Evolutionary conservation across 2,888 invertebrate species (phyloP).

Genomic region (Campoplex nolae): DNA sequence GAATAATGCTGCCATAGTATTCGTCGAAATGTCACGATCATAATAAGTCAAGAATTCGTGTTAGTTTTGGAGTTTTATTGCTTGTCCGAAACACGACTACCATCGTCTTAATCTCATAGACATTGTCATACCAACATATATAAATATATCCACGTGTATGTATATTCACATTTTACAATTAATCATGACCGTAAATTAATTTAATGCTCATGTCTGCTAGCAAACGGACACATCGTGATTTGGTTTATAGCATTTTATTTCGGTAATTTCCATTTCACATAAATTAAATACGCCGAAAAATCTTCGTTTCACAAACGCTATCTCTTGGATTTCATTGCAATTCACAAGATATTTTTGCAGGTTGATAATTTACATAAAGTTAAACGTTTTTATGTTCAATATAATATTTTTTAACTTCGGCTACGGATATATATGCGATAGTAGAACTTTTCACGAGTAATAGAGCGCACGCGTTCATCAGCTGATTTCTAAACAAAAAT

Average conservation of each 20-base stretch:
- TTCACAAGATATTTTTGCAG: not conserved
- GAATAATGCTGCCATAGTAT: not conserved
- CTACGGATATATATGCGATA: too few species aligned
- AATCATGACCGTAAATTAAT: slow-evolving; percentile 24
- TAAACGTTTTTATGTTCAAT: too few species aligned
- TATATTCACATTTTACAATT: slow-evolving; percentile 12
- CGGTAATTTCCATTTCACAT: slow-evolving; percentile 28
- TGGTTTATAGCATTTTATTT: slow-evolving; percentile 17
- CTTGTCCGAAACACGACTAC: not conserved
- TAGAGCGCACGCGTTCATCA: too few species aligned
- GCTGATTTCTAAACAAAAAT: too few species aligned
- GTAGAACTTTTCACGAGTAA: too few species aligned
- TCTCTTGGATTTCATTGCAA: slow-evolving; percentile 11
- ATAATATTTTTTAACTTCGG: too few species aligned
- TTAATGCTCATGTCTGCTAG: slow-evolving; percentile 27
- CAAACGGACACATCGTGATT: slow-evolving; percentile 4
- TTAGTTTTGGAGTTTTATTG: slow-evolving; percentile 17
- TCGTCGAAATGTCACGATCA: slow-evolving; percentile 9
- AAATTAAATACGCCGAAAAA: slow-evolving; percentile 13
- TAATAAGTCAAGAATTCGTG: slow-evolving; percentile 21
- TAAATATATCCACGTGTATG: not conserved
- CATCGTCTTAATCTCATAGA: slow-evolving; percentile 2
- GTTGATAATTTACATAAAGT: not conserved
- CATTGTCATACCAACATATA: not conserved
- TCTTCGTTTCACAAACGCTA: not conserved